Evolutionary conservation across 2,888 invertebrate species (phyloP), one percentile per base, ranked within the genome.

Genomic region (Ophraella communa): DNA sequence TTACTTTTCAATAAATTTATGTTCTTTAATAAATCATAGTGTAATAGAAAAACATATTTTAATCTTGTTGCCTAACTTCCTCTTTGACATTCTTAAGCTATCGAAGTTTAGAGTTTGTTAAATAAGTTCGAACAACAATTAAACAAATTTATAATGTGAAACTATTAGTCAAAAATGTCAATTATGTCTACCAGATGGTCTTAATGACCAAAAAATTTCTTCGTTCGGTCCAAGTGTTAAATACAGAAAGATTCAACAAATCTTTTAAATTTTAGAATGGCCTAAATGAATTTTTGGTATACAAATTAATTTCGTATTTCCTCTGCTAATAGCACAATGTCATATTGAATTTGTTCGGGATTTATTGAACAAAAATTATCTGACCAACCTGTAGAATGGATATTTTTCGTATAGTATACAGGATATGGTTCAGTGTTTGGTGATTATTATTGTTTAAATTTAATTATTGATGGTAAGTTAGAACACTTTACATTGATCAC

Each of bases 191-290:
- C 60, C 71, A 71, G 60, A 66, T 71, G 71, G 68, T 68, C 62
- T 64, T 71, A 71, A 71, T 69, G 68, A 62, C 63, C 69, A 68
- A 65, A 65, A 71, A 71, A 69, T 66, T 64, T 71, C 64, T 61
- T 64, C 58, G 21, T 65, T 64, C 52, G 64, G 33, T 55, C 57
- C 62, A 62, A 68, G 70, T 70, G 70, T 69, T 64, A 69, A 69
- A 57, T 58, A 65, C 68, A 58, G 65, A 61, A 51, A 59, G 51
- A 53, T 47, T 58, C 57, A 30, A 47, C 56, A 33, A 53, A 61
- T 61, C 56, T 52, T 57, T 65, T 53, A 45, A 57, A 52, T 52
- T 44, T 44, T 4, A n/a, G 47, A 49, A 60, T 44, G 44, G 60
- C 33, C 18, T 11, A 11, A 47, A 14, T 17, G 42, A 45, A 49